phyloP scores from a whole-genome alignment of 2,113 vertebrate species.

The Heptranchias perlo region DNA sequence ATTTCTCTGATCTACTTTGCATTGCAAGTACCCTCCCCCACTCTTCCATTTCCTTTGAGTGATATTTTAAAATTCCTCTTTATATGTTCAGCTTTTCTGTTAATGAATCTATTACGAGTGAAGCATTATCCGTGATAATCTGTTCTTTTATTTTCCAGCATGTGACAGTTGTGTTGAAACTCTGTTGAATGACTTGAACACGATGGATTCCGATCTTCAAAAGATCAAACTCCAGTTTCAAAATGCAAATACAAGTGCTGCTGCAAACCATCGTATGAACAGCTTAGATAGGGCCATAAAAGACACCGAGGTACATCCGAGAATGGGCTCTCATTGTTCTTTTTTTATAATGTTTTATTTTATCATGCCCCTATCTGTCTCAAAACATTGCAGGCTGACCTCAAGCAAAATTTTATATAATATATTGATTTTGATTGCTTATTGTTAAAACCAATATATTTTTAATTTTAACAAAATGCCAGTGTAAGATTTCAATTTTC shows the following conservation, averaged over 20 bases:
- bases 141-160: conserved; percentile 56
- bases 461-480: not conserved
- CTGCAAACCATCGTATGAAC: conserved; percentile 62
- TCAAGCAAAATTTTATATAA: not conserved
- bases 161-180: conserved; percentile 85
- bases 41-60: not conserved
- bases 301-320: conserved; percentile 68
- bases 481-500: not conserved
- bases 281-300: conserved; percentile 65
- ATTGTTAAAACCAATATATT: not conserved
- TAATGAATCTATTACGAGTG: not conserved
- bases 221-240: conserved; percentile 69
- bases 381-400: not conserved
- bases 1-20: too few species aligned
- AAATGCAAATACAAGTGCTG: conserved; percentile 52
- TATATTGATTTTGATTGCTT: not conserved
- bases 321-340: not conserved
- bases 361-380: not conserved
- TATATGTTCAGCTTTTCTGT: not conserved
- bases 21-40: not conserved
- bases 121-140: not conserved
- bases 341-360: not conserved
- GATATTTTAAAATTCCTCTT: too few species aligned
- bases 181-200: conserved; percentile 70
- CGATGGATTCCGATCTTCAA: conserved; percentile 61